Base-by-base conservation (phyloP, 37 sponge, comb jelly and placozoan genomes). In the Halisarca cf. caerulea region DNA sequence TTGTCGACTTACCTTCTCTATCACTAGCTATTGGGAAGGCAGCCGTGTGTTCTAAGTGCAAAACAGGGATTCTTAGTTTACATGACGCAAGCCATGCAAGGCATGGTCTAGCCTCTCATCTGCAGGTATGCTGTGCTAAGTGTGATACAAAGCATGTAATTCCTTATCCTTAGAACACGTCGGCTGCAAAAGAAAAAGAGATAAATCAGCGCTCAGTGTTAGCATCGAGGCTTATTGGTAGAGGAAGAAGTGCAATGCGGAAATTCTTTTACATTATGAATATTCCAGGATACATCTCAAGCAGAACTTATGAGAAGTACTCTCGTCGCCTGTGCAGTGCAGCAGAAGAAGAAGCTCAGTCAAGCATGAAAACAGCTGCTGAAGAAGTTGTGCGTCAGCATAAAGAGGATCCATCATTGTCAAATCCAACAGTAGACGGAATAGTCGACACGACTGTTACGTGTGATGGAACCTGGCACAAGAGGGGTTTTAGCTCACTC, bases 201-300 rank as follows among this genome's bases (percentile, higher is more conserved):
- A n/a, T n/a, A n/a, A n/a, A n/a, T n/a, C n/a, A 59, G 25, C 7
- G 60, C 60, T n/a, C 60, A 59, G 60, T 59, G 25, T 25, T 59
- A 59, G 60, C 60, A 8, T 59, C 9, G 60, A n/a, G 60, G 25
- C 60, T 59, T 59, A 59, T 59, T 25, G 60, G 60, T 6, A 59
- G 60, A 59, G 60, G 60, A 59, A n/a, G 60, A 59, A 59, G 60
- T 59, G 60, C 60, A 59, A 59, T 59, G 60, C 23, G 60, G 7
- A 59, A 59, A 59, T 59, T 59, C 60, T 59, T 59, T 6, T 2
- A n/a, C 23, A 6, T 59, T 3, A n/a, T 59, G 60, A 59, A 59
- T 25, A 59, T 59, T n/a, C 60, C 60, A 59, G 60, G 60, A n/a
- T 59, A 59, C 60, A 59, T 59, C 25, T 59, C 60, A n/a, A 59